These are phyloP conservation scores for Erannis defoliaria DNA, from an alignment of 2,888 invertebrate genomes.

Conservation along the genomic window DNA sequence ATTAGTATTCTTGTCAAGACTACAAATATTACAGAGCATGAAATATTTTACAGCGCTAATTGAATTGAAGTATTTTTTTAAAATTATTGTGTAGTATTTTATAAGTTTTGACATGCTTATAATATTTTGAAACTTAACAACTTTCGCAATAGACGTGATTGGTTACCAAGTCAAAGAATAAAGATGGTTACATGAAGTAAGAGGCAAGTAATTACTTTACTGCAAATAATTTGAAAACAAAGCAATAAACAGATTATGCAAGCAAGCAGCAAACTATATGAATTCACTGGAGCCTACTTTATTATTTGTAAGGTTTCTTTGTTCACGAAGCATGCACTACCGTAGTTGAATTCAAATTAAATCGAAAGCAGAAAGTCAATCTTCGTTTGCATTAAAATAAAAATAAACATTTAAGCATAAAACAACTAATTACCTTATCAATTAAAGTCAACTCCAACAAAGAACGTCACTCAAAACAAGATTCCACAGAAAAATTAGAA, in stretches of 20 bases:
- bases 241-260: conserved; percentile 47
- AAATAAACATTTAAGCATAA: conserved; percentile 38
- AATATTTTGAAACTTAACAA: background rate
- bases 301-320: conserved; percentile 42
- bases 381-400: conserved; percentile 27
- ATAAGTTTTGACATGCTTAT: background rate
- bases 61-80: too few species aligned
- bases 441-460: conserved; percentile 61
- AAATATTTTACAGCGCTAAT: too few species aligned
- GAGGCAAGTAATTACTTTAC: conserved; percentile 45
- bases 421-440: conserved; percentile 58
- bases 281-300: conserved; percentile 33
- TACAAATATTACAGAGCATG: too few species aligned
- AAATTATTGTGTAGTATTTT: background rate
- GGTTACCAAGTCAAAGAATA: conserved; percentile 40
- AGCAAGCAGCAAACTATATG: conserved; percentile 40
- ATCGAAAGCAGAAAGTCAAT: conserved; percentile 22
- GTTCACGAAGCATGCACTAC: conserved; percentile 33
- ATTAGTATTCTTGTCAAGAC: too few species aligned
- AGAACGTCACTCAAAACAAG: conserved; percentile 57
- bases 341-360: conserved; percentile 24
- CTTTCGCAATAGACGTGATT: conserved; percentile 6
- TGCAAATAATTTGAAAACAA: conserved; percentile 44
- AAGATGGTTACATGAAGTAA: conserved; percentile 41
- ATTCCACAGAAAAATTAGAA: conserved; percentile 58